Conservation (phyloP, 2,113 vertebrate genomes). For the Piprites chloris region DNA sequence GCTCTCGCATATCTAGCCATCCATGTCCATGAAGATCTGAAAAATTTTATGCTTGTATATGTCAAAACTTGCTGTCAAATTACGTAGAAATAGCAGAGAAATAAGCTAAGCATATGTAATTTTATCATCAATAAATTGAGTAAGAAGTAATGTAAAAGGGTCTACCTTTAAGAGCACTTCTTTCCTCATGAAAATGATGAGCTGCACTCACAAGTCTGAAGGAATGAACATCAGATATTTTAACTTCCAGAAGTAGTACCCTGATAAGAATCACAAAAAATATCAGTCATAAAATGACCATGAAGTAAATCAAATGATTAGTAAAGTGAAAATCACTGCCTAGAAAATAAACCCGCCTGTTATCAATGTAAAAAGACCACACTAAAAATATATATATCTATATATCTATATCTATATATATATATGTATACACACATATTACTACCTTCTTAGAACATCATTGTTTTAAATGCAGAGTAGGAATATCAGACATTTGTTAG, state of each 20-base stretch:
- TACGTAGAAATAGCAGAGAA: neutral
- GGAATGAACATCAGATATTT: neutral
- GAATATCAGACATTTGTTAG: neutral
- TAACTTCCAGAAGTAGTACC: neutral
- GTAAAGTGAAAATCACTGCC: neutral
- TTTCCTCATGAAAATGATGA: neutral
- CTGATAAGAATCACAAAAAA: neutral
- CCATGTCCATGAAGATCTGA: neutral
- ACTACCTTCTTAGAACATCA: neutral
- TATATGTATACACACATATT: neutral
- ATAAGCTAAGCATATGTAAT: neutral
- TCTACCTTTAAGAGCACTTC: neutral
- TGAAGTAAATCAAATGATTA: neutral
- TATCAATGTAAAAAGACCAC: neutral
- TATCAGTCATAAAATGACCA: neutral
- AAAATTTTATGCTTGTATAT: neutral
- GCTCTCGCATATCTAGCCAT: neutral
- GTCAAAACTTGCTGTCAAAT: neutral
- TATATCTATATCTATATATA: neutral
- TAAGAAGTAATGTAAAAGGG: neutral
- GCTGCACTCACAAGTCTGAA: neutral
- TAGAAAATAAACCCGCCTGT: neutral
- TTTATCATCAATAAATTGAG: neutral
- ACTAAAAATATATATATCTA: accelerated
- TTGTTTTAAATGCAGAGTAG: neutral